Evolutionary conservation across 2,797 vertebrate species (phyloP).

Genomic region (Hoplostethus mediterraneus): DNA sequence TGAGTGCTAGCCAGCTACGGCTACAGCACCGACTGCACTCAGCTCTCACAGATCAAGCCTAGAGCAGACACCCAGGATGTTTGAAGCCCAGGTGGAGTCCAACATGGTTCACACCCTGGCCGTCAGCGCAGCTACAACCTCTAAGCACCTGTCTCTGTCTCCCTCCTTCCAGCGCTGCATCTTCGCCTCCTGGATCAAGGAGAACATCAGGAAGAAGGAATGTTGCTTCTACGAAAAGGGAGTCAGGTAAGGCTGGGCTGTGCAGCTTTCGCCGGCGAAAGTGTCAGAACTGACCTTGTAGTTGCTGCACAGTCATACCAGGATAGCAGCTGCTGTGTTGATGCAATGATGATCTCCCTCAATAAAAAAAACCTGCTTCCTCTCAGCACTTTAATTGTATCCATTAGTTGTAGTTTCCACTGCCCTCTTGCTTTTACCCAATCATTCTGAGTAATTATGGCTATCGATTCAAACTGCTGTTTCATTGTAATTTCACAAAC

Average conservation of each 20-base stretch:
- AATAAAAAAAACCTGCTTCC: too few relatives aligned
- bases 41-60: not conserved
- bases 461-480: not conserved
- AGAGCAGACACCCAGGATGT: constrained; percentile 41
- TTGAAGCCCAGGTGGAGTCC: constrained; percentile 19
- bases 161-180: constrained; percentile 72
- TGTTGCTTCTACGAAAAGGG: constrained; percentile 86
- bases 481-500: not conserved
- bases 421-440: not conserved
- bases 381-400: not conserved
- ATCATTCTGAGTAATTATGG: not conserved
- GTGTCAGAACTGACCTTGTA: constrained; percentile 11
- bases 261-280: not conserved
- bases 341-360: not conserved
- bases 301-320: not conserved
- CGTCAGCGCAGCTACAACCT: constrained; percentile 11
- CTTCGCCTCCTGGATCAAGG: constrained; percentile 86
- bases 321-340: constrained; percentile 3
- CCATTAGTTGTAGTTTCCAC: not conserved
- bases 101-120: constrained; percentile 29
- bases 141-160: constrained; percentile 55
- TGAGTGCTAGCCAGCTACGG: constrained; percentile 26
- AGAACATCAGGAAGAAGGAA: constrained; percentile 90
- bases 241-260: constrained; percentile 67
- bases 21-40: constrained; percentile 47